Conservation (phyloP, 1,140 invertebrate genomes). For the Paralvinella palmiformis region DNA sequence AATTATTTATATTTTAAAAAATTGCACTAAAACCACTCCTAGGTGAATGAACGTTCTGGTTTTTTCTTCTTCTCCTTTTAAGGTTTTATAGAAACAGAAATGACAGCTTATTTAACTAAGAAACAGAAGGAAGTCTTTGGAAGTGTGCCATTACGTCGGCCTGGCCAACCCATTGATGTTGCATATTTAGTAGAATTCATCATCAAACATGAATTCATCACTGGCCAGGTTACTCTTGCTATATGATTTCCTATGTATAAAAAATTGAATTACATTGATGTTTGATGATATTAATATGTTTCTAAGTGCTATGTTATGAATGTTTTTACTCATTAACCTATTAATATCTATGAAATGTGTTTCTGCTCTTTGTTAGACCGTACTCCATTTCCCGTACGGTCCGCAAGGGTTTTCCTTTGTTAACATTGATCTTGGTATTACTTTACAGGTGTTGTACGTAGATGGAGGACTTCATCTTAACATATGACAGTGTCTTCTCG, state of each 20-base stretch:
- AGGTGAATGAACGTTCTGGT: not conserved
- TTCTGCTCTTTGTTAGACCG: not conserved
- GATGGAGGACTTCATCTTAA: constrained; percentile 1
- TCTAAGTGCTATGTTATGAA: not conserved
- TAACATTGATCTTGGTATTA: not conserved
- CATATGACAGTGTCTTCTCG: no score
- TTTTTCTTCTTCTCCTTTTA: not conserved
- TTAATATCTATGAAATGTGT: not conserved
- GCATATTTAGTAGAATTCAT: not conserved
- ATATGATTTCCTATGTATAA: not conserved
- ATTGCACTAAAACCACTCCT: not conserved
- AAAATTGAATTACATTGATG: not conserved
- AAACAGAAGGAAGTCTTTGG: not conserved
- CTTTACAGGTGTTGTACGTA: constrained; percentile 3
- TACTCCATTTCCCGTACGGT: no score
- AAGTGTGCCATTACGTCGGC: not conserved
- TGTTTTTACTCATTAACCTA: not conserved
- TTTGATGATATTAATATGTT: not conserved
- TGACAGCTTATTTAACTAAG: not conserved
- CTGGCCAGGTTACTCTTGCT: not conserved
- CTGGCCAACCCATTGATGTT: not conserved
- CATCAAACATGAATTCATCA: not conserved
- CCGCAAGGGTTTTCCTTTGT: no score
- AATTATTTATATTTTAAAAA: not conserved
- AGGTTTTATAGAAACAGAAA: constrained; percentile 10